Evolutionary conservation across 2,888 invertebrate species (phyloP), one percentile per base, ranked within the genome.

Genomic region (Synanthedon tipuliformis): DNA sequence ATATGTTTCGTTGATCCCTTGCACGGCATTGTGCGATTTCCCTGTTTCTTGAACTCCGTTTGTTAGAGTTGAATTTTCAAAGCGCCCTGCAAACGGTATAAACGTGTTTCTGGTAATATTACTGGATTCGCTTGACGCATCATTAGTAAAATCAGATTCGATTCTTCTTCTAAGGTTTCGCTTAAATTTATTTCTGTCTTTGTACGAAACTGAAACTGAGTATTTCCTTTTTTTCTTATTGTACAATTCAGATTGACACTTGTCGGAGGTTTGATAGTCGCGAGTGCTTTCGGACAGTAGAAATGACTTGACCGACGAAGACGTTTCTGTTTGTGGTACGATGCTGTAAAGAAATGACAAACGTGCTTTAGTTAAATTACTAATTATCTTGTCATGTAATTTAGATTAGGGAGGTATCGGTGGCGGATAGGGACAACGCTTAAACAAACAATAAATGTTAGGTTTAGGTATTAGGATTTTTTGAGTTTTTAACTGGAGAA

Each of bases 181-280:
- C 10, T 61, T 59, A 48, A 56, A 51, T 50, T 59, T 60, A 50
- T 59, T 62, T 53, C 59, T 71, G 3, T 59, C 63, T 61, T 64
- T 71, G 50, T 60, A 53, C 13, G 57, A 53, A 3, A 65, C 54
- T 15, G 63, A 61, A 2, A 67, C 10, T 11, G 18, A 16, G 12
- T 16, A 49, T 57, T 64, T 69, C 60, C 72, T 81, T 56, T 68
- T 72, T 57, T 62, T 50, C 18, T 34, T 71, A 4, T 57, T 40
- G 48, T 58, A 58, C 1, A 59, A 50, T 54, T 62, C 68, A 2
- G 63, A 48, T 0, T 73, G 75, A 58, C 78, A 83, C 3, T 59
- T 45, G 54, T 84, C 82, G 0, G 85, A 78, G 54, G 84, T 82
- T 64, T 75, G 73, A 57, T 85, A 83, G 2, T 79, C 81, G 60